Evolutionary conservation across 92 coral and sea anemone species (phyloP).

Genomic region (Epizoanthus stellaris): DNA sequence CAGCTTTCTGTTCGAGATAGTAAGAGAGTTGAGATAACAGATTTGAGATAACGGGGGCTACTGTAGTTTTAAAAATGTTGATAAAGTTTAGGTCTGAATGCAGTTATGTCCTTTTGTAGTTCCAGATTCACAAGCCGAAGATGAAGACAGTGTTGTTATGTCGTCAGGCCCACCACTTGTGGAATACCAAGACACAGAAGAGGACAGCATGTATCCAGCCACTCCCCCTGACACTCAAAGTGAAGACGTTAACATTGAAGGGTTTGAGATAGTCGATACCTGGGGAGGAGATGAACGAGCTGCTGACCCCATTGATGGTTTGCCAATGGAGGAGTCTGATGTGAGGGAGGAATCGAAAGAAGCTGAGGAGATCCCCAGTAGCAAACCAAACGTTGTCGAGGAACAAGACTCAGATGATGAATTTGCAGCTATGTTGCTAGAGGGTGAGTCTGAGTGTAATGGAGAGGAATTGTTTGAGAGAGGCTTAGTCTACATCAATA

Average conservation of each 20-base stretch:
- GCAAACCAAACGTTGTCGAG: constrained; percentile 52
- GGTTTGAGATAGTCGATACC: constrained; percentile 12
- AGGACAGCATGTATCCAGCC: constrained; percentile 14
- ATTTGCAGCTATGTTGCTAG: constrained; percentile 92
- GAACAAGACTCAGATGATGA: constrained; percentile 88
- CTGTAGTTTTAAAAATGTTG: too few relatives aligned
- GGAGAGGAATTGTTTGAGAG: neutral
- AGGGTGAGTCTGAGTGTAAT: constrained; percentile 60
- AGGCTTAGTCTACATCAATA: too few relatives aligned
- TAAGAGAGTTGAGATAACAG: too few relatives aligned
- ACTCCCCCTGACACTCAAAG: constrained; percentile 27
- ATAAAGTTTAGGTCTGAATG: too few relatives aligned
- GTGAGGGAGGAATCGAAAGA: neutral
- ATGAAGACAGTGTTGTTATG: constrained; percentile 32
- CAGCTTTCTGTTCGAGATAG: too few relatives aligned
- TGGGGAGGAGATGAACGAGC: constrained; percentile 14
- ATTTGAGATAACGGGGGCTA: too few relatives aligned
- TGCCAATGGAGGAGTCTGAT: constrained; percentile 21
- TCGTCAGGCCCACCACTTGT: constrained; percentile 28
- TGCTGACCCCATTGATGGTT: constrained; percentile 41
- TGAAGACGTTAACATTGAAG: constrained; percentile 2
- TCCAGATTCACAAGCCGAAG: constrained; percentile 46
- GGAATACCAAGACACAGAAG: constrained; percentile 15
- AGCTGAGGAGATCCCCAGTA: constrained; percentile 36
- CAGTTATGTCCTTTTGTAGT: neutral